A percentile compares a stretch with the other conserved stretches of the same genome.
phyloP scores from a whole-genome alignment of 2,113 vertebrate genomes.

The Choloepus hoffmanni region DNA sequence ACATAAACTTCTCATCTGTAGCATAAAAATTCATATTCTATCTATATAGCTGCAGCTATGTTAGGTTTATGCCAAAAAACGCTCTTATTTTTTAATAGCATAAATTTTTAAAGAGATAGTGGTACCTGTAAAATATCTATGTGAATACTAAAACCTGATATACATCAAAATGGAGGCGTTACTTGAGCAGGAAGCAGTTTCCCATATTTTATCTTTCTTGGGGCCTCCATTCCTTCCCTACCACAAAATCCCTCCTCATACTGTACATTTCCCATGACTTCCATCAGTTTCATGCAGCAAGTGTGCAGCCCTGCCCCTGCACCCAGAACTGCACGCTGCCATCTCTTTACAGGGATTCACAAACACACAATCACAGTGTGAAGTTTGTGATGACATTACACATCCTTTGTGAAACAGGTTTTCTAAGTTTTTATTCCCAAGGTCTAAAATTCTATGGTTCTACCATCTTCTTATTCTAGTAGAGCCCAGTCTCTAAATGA shows the following conservation, averaged over 20 bases:
- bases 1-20: slow-evolving; percentile 84
- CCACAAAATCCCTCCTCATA: slow-evolving; percentile 28
- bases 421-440: neutral
- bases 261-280: slow-evolving; percentile 57
- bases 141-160: slow-evolving; percentile 77
- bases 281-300: slow-evolving; percentile 63
- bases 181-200: neutral
- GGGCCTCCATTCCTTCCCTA: neutral
- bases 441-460: neutral
- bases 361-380: neutral
- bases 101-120: slow-evolving; percentile 85
- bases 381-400: neutral
- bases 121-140: slow-evolving; percentile 83
- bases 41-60: slow-evolving; percentile 82
- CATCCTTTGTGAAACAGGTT: neutral
- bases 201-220: neutral
- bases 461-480: neutral
- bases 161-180: slow-evolving; percentile 64
- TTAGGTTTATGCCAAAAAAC: slow-evolving; percentile 84
- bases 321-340: neutral
- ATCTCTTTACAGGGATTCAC: neutral
- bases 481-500: neutral
- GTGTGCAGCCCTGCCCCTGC: neutral
- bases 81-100: slow-evolving; percentile 85
- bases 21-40: slow-evolving; percentile 85